Percentiles rank a stretch among this genome's conserved stretches.
phyloP scores from a whole-genome alignment of 1,140 invertebrate genomes.

The Portunus trituberculatus region DNA sequence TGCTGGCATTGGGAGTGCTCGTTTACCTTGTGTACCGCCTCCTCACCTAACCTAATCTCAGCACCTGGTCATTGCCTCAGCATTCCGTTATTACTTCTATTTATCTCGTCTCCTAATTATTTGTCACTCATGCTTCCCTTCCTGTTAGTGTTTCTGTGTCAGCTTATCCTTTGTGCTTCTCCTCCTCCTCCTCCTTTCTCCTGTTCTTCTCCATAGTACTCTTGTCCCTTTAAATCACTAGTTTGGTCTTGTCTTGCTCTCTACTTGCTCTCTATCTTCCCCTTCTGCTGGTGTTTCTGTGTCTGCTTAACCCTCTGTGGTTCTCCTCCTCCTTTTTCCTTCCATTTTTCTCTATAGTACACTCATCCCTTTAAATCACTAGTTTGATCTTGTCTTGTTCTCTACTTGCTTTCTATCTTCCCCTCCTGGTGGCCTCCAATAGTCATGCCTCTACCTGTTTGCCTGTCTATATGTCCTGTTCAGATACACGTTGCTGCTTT shows the following conservation, averaged over 20 bases:
- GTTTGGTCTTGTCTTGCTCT: neutral
- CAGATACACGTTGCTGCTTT: too few relatives aligned
- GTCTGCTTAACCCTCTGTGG: too few relatives aligned
- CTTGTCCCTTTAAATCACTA: neutral
- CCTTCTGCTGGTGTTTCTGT: neutral
- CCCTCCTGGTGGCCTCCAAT: neutral
- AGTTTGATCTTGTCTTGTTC: neutral
- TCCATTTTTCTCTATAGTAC: neutral
- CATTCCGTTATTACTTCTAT: neutral
- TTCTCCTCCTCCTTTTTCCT: neutral
- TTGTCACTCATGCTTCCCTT: too few relatives aligned
- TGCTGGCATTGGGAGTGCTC: conserved; percentile 50
- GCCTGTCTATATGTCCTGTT: too few relatives aligned
- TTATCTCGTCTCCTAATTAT: neutral
- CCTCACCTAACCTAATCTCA: conserved; percentile 21
- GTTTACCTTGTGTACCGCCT: conserved; percentile 60
- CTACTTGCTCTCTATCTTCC: neutral
- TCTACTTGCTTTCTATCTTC: neutral
- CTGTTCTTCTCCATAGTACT: neutral
- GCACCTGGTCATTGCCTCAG: neutral
- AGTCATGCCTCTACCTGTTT: neutral
- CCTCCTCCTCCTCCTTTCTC: neutral
- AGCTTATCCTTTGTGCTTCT: too few relatives aligned
- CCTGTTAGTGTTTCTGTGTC: too few relatives aligned
- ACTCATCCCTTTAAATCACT: neutral